These are phyloP conservation scores for Drosophila prosaltans DNA, from an alignment of 1,140 invertebrate genomes.

Conservation along the genomic window DNA sequence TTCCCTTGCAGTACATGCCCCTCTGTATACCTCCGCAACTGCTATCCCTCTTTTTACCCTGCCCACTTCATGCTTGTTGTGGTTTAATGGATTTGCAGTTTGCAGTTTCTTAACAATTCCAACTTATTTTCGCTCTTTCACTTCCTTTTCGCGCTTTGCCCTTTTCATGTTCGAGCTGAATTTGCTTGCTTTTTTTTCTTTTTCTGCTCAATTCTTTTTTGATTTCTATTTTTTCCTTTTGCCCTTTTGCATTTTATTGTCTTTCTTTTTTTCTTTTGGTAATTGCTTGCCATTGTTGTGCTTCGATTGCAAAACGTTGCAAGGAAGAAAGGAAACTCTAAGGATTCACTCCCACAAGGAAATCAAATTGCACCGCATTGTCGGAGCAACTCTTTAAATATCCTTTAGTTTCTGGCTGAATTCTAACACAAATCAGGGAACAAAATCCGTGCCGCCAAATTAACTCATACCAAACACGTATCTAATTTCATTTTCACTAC, in stretches of 20 bases:
- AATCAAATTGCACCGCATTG: conserved; percentile 68
- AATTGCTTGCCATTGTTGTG: conserved; percentile 75
- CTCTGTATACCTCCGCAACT: not conserved
- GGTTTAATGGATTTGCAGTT: conserved; percentile 80
- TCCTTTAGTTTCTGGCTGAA: conserved; percentile 13
- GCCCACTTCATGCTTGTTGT: conserved; percentile 72
- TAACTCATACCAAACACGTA: conserved; percentile 70
- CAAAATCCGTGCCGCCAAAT: conserved; percentile 61
- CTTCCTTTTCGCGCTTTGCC: conserved; percentile 73
- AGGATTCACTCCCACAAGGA: conserved; percentile 37
- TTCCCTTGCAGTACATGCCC: conserved; percentile 16
- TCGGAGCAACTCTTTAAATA: conserved; percentile 58
- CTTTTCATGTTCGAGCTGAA: conserved; percentile 67
- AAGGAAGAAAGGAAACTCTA: conserved; percentile 2
- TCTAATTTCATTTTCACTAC: conserved; percentile 76
- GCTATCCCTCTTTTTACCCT: not conserved
- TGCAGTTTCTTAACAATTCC: conserved; percentile 77
- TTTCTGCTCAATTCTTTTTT: conserved; percentile 30
- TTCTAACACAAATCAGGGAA: conserved; percentile 41
- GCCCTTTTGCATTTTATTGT: conserved; percentile 21
- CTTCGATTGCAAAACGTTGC: conserved; percentile 53
- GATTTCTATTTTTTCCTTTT: conserved; percentile 23
- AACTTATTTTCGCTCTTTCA: conserved; percentile 77
- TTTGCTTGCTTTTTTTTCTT: conserved; percentile 24
- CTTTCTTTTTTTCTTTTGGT: conserved; percentile 57